These are phyloP conservation scores for Bilobella aurantiaca DNA, from an alignment of 1,140 invertebrate genomes.

Conservation along the genomic window DNA sequence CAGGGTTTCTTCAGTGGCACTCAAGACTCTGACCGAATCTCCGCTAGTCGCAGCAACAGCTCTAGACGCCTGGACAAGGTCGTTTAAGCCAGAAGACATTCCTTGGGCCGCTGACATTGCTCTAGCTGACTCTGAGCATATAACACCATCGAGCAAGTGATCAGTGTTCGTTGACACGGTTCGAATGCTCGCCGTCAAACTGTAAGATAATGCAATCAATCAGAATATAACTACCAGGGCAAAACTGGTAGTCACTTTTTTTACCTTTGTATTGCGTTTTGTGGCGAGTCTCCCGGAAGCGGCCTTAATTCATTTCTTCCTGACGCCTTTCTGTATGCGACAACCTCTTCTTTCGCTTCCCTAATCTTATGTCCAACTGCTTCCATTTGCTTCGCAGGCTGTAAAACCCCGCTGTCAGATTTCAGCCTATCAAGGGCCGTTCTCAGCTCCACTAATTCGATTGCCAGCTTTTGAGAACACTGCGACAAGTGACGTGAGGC, in stretches of 20 bases:
- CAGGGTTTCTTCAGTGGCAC: slow-evolving; percentile 31
- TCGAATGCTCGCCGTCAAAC: slow-evolving; percentile 25
- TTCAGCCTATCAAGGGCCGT: slow-evolving; percentile 70
- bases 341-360: slow-evolving; percentile 66
- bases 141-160: slow-evolving; percentile 25
- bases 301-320: slow-evolving; percentile 59
- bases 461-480: slow-evolving; percentile 61
- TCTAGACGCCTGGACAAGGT: slow-evolving; percentile 26
- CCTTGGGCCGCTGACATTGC: slow-evolving; percentile 26
- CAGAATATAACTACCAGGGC: background rate
- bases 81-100: slow-evolving; percentile 28
- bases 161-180: slow-evolving; percentile 24
- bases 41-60: slow-evolving; percentile 26
- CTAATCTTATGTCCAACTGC: slow-evolving; percentile 65
- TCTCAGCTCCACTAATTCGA: slow-evolving; percentile 65
- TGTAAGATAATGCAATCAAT: slow-evolving; percentile 1
- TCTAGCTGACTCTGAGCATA: slow-evolving; percentile 12
- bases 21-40: slow-evolving; percentile 17
- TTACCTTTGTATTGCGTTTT: slow-evolving; percentile 32
- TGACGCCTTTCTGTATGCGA: slow-evolving; percentile 65
- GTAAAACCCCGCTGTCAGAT: slow-evolving; percentile 71
- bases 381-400: slow-evolving; percentile 39
- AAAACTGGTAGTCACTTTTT: background rate
- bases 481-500: slow-evolving; percentile 60
- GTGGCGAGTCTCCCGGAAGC: slow-evolving; percentile 48